phyloP scores from a whole-genome alignment of 2,113 vertebrate species.

The Dipodomys merriami region DNA sequence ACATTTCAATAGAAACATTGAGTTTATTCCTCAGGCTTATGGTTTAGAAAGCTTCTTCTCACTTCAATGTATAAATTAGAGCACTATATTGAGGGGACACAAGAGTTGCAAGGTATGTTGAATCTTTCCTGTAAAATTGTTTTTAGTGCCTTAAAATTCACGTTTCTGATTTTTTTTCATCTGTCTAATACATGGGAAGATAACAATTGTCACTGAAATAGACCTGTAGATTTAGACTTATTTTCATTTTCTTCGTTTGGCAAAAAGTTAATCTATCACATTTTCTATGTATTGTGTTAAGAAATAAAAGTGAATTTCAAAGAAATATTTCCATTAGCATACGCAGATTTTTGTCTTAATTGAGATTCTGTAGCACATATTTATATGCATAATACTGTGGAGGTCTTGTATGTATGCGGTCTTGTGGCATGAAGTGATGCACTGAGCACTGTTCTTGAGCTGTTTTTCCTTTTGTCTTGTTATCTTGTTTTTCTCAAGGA shows the following conservation, averaged over 20 bases:
- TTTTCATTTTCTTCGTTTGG: slow-evolving; percentile 40
- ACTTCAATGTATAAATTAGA: slow-evolving; percentile 74
- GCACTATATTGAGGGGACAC: slow-evolving; percentile 28
- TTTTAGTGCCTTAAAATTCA: slow-evolving; percentile 47
- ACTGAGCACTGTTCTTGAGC: too few relatives aligned
- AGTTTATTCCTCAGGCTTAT: slow-evolving; percentile 52
- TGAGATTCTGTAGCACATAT: background rate
- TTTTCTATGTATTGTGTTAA: background rate
- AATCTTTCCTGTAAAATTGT: slow-evolving; percentile 47
- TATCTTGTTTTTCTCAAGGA: too few relatives aligned
- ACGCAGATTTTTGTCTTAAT: background rate
- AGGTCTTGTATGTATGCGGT: too few relatives aligned
- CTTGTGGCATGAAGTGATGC: too few relatives aligned
- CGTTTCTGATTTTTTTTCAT: background rate
- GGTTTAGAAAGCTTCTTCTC: slow-evolving; percentile 52
- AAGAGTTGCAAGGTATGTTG: background rate
- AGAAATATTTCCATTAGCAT: background rate
- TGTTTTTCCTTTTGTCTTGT: too few relatives aligned
- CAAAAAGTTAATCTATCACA: background rate
- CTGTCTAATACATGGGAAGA: slow-evolving; percentile 20
- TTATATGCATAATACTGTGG: background rate
- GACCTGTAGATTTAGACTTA: background rate
- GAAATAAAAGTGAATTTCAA: background rate
- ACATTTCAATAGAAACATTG: slow-evolving; percentile 66
- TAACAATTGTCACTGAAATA: background rate